A percentile compares a stretch with the other conserved stretches of the same genome.
phyloP scores from a whole-genome alignment of 2,888 invertebrate species.

The Agrotis ipsilon region DNA sequence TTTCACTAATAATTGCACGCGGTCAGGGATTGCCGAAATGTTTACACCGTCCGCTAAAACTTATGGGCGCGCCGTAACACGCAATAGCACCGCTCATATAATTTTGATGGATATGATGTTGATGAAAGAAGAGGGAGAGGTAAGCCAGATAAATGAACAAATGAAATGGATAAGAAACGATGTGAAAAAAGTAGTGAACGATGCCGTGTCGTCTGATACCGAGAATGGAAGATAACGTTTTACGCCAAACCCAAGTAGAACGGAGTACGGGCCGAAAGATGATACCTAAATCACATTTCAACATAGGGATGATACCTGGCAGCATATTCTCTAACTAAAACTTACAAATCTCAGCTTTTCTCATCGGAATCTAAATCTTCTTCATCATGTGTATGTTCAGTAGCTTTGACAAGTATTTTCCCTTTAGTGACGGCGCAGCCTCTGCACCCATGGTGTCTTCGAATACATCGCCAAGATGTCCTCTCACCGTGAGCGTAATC shows the following conservation, averaged over 20 bases:
- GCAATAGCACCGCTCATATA: too few species aligned
- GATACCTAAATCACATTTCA: neutral
- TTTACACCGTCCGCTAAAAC: too few species aligned
- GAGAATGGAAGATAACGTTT: too few species aligned
- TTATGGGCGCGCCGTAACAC: too few species aligned
- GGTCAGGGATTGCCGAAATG: neutral
- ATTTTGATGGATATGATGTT: too few species aligned
- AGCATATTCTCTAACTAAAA: neutral
- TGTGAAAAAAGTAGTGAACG: too few species aligned
- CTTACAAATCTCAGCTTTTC: conserved; percentile 25
- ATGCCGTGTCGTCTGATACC: too few species aligned
- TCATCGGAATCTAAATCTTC: conserved; percentile 39
- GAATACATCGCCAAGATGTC: conserved; percentile 64
- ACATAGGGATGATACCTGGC: neutral
- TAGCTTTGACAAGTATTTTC: conserved; percentile 40
- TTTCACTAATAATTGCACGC: neutral
- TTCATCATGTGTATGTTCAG: conserved; percentile 54
- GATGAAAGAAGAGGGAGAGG: too few species aligned
- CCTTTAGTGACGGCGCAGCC: conserved; percentile 61
- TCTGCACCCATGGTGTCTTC: conserved; percentile 65
- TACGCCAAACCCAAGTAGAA: too few species aligned
- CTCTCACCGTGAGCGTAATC: conserved; percentile 58
- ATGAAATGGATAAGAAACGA: too few species aligned
- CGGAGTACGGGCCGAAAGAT: too few species aligned
- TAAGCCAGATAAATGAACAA: too few species aligned